Evolutionary conservation across 2,113 vertebrate species (phyloP).

Genomic region (Rhabdomys dilectus): DNA sequence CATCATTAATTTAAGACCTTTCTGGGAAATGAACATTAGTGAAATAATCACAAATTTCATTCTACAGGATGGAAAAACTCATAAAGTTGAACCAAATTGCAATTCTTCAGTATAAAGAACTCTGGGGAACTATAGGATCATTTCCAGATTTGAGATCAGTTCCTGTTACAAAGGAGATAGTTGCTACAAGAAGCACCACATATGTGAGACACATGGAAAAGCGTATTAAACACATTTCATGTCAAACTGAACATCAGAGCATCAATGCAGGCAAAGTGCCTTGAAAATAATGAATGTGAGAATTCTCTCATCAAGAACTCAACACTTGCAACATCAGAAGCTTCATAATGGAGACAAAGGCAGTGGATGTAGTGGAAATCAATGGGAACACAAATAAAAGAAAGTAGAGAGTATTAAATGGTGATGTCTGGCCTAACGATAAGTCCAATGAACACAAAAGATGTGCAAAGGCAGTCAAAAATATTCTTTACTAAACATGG

Average conservation of each 20-base stretch:
- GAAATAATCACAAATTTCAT: background rate
- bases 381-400: background rate
- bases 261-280: constrained; percentile 3
- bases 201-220: constrained; percentile 74
- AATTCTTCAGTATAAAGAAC: constrained; percentile 18
- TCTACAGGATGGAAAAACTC: background rate
- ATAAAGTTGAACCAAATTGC: constrained; percentile 19
- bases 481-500: background rate
- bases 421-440: background rate
- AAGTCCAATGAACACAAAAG: background rate
- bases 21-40: constrained; percentile 15
- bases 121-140: constrained; percentile 50
- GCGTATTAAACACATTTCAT: constrained; percentile 53
- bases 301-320: constrained; percentile 45
- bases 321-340: constrained; percentile 47
- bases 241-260: constrained; percentile 71
- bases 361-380: background rate
- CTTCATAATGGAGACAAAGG: constrained; percentile 46
- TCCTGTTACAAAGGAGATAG: constrained; percentile 64
- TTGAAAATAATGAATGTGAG: constrained; percentile 66
- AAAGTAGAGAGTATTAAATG: background rate
- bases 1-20: background rate
- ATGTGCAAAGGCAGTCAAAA: background rate
- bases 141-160: constrained; percentile 55
- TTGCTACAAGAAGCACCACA: constrained; percentile 61